Conservation (phyloP, 2,888 invertebrate species). For the Timandra comae region DNA sequence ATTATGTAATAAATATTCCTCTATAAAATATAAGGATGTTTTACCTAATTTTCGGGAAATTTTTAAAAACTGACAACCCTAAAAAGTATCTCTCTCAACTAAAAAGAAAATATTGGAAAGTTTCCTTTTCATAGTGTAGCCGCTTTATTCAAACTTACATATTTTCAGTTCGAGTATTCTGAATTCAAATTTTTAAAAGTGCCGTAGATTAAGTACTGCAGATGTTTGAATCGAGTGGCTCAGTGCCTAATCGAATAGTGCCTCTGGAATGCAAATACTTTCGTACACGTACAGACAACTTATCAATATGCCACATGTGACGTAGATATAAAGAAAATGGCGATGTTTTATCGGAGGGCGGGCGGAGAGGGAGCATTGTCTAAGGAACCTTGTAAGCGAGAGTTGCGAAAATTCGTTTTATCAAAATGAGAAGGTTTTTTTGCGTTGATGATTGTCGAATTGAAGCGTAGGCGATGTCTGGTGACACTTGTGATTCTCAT, state of each 20-base stretch:
- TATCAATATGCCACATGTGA: slow-evolving; percentile 59
- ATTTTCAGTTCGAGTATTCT: too few relatives aligned
- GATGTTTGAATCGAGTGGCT: slow-evolving; percentile 5
- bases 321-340: slow-evolving; percentile 40
- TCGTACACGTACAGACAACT: slow-evolving; percentile 50
- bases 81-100: too few relatives aligned
- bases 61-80: too few relatives aligned
- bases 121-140: too few relatives aligned
- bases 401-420: slow-evolving; percentile 8
- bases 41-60: too few relatives aligned
- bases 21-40: too few relatives aligned
- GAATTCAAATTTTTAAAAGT: not conserved
- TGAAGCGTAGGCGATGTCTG: too few relatives aligned
- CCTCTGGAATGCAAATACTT: slow-evolving; percentile 48
- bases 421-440: slow-evolving; percentile 3
- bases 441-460: slow-evolving; percentile 1
- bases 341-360: slow-evolving; percentile 24
- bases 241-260: slow-evolving; percentile 25
- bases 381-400: slow-evolving; percentile 14
- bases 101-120: too few relatives aligned
- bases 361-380: slow-evolving; percentile 13
- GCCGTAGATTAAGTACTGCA: slow-evolving; percentile 11
- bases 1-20: too few relatives aligned
- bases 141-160: too few relatives aligned
- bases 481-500: too few relatives aligned